phyloP scores from a whole-genome alignment of 2,113 vertebrate species.

The Notarius quadriscutis region DNA sequence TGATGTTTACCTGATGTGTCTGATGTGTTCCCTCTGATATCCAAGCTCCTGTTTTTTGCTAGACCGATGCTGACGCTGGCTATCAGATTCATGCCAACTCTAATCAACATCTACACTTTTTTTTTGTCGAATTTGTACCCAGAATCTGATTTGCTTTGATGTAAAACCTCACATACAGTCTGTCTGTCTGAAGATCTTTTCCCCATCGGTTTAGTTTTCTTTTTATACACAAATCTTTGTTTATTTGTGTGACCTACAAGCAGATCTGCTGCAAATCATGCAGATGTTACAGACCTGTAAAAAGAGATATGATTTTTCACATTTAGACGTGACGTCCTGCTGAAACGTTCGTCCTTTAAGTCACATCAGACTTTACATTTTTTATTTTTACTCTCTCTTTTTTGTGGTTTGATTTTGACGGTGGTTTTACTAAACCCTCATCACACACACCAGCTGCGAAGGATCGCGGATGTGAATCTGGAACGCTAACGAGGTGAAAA shows the following conservation, averaged over 20 bases:
- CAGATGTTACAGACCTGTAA: not conserved
- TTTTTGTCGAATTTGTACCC: too few relatives aligned
- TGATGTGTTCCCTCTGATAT: not conserved
- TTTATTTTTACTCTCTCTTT: not conserved
- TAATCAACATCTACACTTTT: too few relatives aligned
- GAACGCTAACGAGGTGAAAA: not conserved
- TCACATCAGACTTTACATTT: not conserved
- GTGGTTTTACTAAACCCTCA: not conserved
- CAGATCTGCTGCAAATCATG: not conserved
- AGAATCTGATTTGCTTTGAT: too few relatives aligned
- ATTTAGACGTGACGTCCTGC: not conserved
- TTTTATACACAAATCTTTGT: too few relatives aligned
- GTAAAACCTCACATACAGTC: too few relatives aligned
- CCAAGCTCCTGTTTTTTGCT: not conserved
- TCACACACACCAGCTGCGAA: not conserved
- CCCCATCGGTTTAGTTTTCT: too few relatives aligned
- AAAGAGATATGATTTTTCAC: not conserved
- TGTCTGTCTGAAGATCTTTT: too few relatives aligned
- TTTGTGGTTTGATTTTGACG: not conserved
- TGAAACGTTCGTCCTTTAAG: not conserved
- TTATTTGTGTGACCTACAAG: not conserved
- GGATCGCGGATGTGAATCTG: not conserved
- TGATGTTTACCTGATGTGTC: not conserved
- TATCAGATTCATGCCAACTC: too few relatives aligned
- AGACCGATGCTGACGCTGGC: not conserved